These are phyloP conservation scores for Sebastes hubbsi DNA, from an alignment of 2,797 vertebrate species.

Conservation along the genomic window DNA sequence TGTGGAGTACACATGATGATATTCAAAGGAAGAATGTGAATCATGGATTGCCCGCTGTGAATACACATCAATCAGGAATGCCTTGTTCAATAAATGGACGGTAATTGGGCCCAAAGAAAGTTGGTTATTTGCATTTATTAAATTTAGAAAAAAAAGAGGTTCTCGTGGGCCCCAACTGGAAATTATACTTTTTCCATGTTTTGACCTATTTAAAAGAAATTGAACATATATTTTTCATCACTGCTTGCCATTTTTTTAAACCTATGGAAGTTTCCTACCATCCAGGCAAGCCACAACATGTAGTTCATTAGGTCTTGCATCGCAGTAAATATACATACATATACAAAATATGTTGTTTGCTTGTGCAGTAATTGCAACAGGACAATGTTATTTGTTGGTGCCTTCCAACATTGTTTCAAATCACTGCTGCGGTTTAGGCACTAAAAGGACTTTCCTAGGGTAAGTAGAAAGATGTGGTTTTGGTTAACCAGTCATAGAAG, in stretches of 20 bases:
- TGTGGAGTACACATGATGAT: constrained; percentile 33
- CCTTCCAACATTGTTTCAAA: background rate
- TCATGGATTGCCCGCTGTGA: constrained; percentile 59
- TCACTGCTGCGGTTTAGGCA: background rate
- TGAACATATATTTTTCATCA: background rate
- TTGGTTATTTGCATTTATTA: constrained; percentile 57
- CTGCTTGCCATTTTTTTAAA: background rate
- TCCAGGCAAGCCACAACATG: background rate
- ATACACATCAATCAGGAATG: constrained; percentile 56
- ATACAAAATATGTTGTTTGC: background rate
- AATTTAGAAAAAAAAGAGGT: background rate
- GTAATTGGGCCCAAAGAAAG: constrained; percentile 78
- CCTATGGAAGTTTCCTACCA: background rate
- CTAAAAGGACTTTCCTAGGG: background rate
- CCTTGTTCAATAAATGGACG: constrained; percentile 67
- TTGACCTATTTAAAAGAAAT: background rate
- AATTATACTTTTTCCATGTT: constrained; percentile 5
- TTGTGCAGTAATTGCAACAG: background rate
- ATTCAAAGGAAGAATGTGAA: constrained; percentile 67
- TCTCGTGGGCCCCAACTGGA: constrained; percentile 12
- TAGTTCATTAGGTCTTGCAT: background rate
- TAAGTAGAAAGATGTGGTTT: background rate
- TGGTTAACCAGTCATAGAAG: background rate
- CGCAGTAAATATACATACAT: background rate
- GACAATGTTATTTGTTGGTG: background rate